A percentile compares a stretch with the other conserved stretches of the same genome.
Evolutionary conservation across 2,113 vertebrate species (phyloP).

Genomic region (Bathybates hornii): DNA sequence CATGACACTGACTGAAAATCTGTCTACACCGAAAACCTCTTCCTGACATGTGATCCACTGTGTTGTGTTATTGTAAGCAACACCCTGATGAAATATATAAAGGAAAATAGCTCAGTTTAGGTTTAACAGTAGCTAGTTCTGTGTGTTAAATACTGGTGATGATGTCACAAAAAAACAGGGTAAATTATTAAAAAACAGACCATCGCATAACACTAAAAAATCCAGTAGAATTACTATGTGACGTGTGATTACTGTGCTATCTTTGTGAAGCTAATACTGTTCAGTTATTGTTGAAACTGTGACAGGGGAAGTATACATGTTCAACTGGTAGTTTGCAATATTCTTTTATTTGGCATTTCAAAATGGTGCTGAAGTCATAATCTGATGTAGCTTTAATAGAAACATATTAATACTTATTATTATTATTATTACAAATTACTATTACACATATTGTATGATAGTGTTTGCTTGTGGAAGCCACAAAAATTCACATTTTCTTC

Average conservation of each 20-base stretch:
- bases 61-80: background rate
- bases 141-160: background rate
- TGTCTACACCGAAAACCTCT: background rate
- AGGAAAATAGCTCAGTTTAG: background rate
- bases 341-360: background rate
- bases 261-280: background rate
- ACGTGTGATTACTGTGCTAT: background rate
- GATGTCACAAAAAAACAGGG: background rate
- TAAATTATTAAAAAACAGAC: background rate
- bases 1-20: background rate
- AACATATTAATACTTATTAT: background rate
- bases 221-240: background rate
- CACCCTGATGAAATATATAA: background rate
- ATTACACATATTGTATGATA: background rate
- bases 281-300: background rate
- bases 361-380: conserved; percentile 7
- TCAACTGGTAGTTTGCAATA: background rate
- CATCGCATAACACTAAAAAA: background rate
- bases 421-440: background rate
- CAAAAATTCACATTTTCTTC: background rate
- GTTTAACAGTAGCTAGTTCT: background rate
- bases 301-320: background rate
- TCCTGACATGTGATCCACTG: background rate
- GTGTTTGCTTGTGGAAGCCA: background rate
- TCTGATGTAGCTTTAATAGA: background rate